These are phyloP conservation scores for Halictus rubicundus DNA, from an alignment of 1,140 invertebrate genomes.

Conservation along the genomic window DNA sequence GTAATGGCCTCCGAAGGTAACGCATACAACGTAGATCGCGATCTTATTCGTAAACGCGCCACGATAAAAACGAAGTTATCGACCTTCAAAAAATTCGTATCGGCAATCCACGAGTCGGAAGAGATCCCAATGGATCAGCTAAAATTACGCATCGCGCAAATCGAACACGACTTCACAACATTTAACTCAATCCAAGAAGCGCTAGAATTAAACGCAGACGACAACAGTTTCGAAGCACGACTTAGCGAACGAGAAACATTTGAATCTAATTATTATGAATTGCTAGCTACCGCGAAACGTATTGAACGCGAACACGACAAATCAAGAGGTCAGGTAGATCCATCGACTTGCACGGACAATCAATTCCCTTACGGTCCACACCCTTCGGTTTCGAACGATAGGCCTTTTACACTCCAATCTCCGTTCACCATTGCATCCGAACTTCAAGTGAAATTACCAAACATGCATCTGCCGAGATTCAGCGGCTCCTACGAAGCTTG, in stretches of 20 bases:
- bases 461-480: constrained; percentile 13
- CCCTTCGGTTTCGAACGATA: background rate
- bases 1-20: background rate
- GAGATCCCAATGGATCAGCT: background rate
- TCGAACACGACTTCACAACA: background rate
- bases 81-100: background rate
- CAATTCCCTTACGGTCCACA: background rate
- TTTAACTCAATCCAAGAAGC: background rate
- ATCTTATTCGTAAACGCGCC: background rate
- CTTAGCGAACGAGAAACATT: background rate
- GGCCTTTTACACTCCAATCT: background rate
- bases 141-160: background rate
- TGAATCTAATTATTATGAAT: background rate
- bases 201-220: background rate
- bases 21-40: background rate
- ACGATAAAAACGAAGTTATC: background rate
- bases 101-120: background rate
- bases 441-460: background rate
- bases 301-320: background rate
- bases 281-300: no score
- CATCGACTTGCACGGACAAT: no score
- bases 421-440: background rate
- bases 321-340: background rate
- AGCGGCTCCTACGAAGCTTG: background rate
- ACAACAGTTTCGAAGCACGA: background rate